These are phyloP conservation scores for Oceanites oceanicus DNA, from an alignment of 2,113 vertebrate species.

Conservation along the genomic window DNA sequence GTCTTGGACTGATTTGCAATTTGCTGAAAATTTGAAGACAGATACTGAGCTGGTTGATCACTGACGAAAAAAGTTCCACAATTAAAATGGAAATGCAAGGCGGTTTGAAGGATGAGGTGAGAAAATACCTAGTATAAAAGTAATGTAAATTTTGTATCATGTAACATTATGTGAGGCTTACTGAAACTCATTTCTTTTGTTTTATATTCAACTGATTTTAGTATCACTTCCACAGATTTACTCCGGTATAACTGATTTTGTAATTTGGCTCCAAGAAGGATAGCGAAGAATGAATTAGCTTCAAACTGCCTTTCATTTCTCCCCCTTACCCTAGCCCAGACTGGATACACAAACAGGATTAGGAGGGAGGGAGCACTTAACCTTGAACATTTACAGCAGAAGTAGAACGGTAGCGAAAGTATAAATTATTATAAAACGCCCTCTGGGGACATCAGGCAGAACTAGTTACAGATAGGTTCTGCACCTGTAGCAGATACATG, in stretches of 20 bases:
- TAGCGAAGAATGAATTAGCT: not conserved
- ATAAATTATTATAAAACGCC: constrained; percentile 45
- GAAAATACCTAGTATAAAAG: not conserved
- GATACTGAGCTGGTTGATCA: not conserved
- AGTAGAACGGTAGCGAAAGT: not conserved
- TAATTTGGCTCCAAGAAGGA: not conserved
- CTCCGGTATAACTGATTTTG: not conserved
- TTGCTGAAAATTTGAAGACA: not conserved
- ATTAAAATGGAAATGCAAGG: not conserved
- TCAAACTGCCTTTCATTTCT: not conserved
- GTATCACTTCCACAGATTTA: not conserved
- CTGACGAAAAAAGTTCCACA: not conserved
- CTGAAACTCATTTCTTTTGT: not conserved
- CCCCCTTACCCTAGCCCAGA: not conserved
- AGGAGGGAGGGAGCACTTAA: not conserved
- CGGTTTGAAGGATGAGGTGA: not conserved
- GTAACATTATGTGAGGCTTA: not conserved
- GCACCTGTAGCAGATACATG: constrained; percentile 10
- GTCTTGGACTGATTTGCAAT: not conserved
- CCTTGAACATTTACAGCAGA: constrained; percentile 28
- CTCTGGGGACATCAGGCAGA: not conserved
- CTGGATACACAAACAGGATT: not conserved
- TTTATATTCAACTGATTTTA: not conserved
- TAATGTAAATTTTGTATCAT: not conserved
- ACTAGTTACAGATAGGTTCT: not conserved